phyloP scores from a whole-genome alignment of 2,888 invertebrate species.

The Allygus modestus region DNA sequence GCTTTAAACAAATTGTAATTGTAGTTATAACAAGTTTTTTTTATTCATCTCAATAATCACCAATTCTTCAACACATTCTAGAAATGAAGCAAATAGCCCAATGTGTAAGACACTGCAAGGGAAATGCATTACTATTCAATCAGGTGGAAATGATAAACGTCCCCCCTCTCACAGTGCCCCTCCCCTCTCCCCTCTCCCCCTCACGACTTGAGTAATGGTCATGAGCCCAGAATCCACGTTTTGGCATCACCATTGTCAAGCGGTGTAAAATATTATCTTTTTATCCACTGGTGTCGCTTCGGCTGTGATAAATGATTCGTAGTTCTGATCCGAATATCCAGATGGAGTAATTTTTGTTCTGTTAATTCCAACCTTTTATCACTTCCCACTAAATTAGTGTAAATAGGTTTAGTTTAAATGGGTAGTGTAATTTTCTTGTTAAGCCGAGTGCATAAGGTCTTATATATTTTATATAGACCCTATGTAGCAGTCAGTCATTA shows the following conservation, averaged over 20 bases:
- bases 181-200: background rate
- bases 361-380: background rate
- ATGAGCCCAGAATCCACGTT: constrained; percentile 43
- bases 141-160: constrained; percentile 40
- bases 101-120: constrained; percentile 1
- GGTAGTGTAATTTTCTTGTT: too few species aligned
- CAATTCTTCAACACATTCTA: too few species aligned
- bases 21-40: too few species aligned
- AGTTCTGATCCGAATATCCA: background rate
- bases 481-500: too few species aligned
- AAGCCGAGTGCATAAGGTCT: too few species aligned
- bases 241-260: constrained; percentile 49
- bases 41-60: too few species aligned
- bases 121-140: constrained; percentile 38
- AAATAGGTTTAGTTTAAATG: too few species aligned
- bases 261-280: constrained; percentile 58
- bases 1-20: too few species aligned
- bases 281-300: constrained; percentile 47
- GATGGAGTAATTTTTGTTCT: constrained; percentile 5
- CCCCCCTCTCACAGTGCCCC: background rate
- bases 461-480: too few species aligned
- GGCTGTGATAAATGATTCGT: constrained; percentile 10
- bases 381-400: background rate
- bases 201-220: constrained; percentile 36
- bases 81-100: background rate